A percentile compares a stretch with the other conserved stretches of the same genome.
phyloP scores from a whole-genome alignment of 2,797 vertebrate genomes.

The Tachyglossus aculeatus region DNA sequence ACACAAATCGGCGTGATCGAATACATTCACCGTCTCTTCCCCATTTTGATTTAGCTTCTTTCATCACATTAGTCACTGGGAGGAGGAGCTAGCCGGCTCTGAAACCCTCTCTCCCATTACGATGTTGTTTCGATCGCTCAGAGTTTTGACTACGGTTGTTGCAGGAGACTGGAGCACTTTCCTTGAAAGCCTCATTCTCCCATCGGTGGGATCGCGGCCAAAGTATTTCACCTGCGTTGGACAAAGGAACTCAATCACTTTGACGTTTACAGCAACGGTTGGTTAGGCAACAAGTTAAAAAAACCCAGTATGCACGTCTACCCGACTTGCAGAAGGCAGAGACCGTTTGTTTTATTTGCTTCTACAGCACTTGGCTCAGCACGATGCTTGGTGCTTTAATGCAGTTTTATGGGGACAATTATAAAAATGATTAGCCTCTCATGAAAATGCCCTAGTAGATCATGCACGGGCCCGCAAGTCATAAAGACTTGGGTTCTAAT shows the following conservation, averaged over 20 bases:
- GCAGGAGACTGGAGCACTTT: slow-evolving; percentile 92
- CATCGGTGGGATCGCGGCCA: slow-evolving; percentile 94
- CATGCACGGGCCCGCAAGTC: too few species aligned
- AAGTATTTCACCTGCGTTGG: slow-evolving; percentile 92
- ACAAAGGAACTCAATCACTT: slow-evolving; percentile 24
- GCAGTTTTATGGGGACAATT: slow-evolving; percentile 21
- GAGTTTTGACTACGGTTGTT: slow-evolving; percentile 79
- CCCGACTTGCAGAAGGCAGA: not conserved
- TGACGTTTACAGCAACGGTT: not conserved
- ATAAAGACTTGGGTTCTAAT: too few species aligned
- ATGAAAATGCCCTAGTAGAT: too few species aligned
- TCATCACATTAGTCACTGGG: slow-evolving; percentile 48
- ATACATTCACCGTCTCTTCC: not conserved
- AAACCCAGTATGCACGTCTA: not conserved
- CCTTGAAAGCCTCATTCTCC: slow-evolving; percentile 94
- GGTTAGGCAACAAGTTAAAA: slow-evolving; percentile 12
- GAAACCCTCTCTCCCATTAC: slow-evolving; percentile 74
- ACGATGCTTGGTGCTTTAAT: too few species aligned
- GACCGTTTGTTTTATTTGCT: slow-evolving; percentile 19
- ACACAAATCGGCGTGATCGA: slow-evolving; percentile 17
- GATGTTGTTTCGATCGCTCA: slow-evolving; percentile 89
- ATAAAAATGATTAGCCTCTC: too few species aligned
- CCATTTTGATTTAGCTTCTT: slow-evolving; percentile 16
- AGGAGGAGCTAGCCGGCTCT: slow-evolving; percentile 64
- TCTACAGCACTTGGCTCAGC: slow-evolving; percentile 14